phyloP scores from a whole-genome alignment of 2,113 vertebrate species.

The Balaeniceps rex region DNA sequence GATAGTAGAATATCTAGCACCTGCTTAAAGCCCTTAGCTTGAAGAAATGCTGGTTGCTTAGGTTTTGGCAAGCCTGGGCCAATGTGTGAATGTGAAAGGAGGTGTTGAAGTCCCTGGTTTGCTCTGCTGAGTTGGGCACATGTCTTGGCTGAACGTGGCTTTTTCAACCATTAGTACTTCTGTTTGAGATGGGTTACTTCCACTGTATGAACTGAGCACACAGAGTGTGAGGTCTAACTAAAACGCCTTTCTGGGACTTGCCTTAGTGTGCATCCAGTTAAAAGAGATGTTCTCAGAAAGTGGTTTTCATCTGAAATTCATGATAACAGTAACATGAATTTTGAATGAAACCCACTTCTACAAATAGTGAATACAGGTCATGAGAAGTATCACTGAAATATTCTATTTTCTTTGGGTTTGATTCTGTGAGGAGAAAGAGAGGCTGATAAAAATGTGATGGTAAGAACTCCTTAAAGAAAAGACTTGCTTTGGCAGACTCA shows the following conservation, averaged over 20 bases:
- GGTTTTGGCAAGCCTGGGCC: neutral
- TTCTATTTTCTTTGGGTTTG: neutral
- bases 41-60: neutral
- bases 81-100: neutral
- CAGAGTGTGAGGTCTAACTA: neutral
- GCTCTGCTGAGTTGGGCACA: neutral
- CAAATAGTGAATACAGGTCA: neutral
- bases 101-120: neutral
- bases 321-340: neutral
- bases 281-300: neutral
- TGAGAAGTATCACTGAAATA: neutral
- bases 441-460: neutral
- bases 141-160: neutral
- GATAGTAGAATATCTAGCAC: neutral
- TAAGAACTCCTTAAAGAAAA: neutral
- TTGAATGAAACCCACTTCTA: neutral
- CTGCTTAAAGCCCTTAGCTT: neutral
- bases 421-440: neutral
- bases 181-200: neutral
- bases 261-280: neutral
- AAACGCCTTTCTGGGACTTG: neutral
- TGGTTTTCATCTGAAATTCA: neutral
- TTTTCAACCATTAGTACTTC: neutral
- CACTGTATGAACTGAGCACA: rapidly evolving
- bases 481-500: neutral